Evolutionary conservation across 2,888 invertebrate species (phyloP).

Genomic region (Oscheius sp.): DNA sequence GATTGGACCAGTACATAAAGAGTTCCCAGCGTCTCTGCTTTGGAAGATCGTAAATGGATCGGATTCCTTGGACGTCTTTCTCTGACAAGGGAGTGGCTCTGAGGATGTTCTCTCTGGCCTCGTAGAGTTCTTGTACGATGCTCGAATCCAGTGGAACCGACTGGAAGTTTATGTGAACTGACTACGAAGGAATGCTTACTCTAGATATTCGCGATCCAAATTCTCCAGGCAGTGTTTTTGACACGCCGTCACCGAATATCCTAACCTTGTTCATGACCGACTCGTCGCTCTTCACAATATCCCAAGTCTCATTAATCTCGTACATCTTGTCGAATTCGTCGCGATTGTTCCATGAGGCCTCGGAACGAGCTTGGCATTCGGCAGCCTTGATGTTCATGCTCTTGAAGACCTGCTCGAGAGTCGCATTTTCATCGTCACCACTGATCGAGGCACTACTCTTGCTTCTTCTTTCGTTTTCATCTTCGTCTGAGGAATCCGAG

Average conservation of each 20-base stretch:
- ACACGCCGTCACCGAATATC: conserved; percentile 6
- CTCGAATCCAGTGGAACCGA: conserved; percentile 29
- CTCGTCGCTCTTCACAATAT: conserved; percentile 4
- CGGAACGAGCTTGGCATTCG: background rate
- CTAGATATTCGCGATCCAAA: conserved; percentile 6
- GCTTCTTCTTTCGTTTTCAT: conserved; percentile 10
- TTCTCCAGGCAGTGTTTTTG: background rate
- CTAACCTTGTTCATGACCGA: background rate
- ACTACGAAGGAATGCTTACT: conserved; percentile 9
- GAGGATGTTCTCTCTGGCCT: conserved; percentile 38
- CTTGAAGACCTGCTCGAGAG: conserved; percentile 5
- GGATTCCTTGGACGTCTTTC: conserved; percentile 43
- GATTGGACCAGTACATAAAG: conserved; percentile 51
- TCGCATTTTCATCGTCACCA: conserved; percentile 3
- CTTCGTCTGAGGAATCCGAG: background rate
- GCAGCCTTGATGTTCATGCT: conserved; percentile 4
- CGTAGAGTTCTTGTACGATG: conserved; percentile 37
- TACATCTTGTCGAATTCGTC: conserved; percentile 25
- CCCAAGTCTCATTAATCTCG: conserved; percentile 16
- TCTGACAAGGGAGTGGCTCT: conserved; percentile 42
- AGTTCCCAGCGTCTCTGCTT: conserved; percentile 60
- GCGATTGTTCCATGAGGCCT: background rate
- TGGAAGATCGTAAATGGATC: conserved; percentile 47
- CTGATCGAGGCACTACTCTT: too few relatives aligned
- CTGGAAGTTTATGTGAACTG: conserved; percentile 9